Conservation (phyloP, 2,797 vertebrate genomes). For the Hybognathus amarus region DNA sequence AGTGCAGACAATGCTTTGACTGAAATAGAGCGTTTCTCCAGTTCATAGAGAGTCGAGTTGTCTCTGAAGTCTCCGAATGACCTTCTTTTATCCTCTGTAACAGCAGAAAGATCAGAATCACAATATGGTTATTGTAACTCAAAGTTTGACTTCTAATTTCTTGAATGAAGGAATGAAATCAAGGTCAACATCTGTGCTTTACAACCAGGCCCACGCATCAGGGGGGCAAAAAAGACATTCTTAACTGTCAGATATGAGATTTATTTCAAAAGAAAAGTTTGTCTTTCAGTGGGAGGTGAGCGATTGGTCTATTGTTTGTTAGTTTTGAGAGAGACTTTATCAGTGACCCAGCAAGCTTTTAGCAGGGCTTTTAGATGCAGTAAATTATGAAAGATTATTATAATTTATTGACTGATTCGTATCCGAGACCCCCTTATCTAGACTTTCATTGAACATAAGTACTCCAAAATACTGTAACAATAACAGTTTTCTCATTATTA, state of each 20-base stretch:
- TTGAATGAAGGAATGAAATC: conserved; percentile 17
- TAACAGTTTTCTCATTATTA: neutral
- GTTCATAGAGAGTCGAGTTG: conserved; percentile 63
- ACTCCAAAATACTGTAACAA: neutral
- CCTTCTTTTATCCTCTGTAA: conserved; percentile 80
- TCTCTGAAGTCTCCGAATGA: conserved; percentile 72
- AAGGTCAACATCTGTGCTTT: conserved; percentile 37
- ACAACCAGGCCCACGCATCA: neutral
- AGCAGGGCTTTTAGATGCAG: neutral
- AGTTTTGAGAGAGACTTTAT: conserved; percentile 7
- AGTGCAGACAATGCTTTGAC: conserved; percentile 84
- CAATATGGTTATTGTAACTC: conserved; percentile 4
- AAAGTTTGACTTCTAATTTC: neutral
- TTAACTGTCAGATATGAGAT: conserved; percentile 2
- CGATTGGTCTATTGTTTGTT: conserved; percentile 33
- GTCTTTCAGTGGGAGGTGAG: conserved; percentile 23
- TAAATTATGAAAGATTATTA: neutral
- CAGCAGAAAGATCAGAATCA: conserved; percentile 58
- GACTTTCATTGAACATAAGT: neutral
- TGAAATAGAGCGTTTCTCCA: conserved; percentile 71
- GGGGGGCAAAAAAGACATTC: neutral
- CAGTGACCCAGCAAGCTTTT: conserved; percentile 4
- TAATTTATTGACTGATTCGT: neutral
- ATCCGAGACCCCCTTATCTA: neutral
- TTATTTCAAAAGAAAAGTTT: conserved; percentile 21